Evolutionary conservation across 1,140 invertebrate genomes (phyloP), one percentile per base, ranked within the genome.

Genomic region (Drosophila erecta): DNA sequence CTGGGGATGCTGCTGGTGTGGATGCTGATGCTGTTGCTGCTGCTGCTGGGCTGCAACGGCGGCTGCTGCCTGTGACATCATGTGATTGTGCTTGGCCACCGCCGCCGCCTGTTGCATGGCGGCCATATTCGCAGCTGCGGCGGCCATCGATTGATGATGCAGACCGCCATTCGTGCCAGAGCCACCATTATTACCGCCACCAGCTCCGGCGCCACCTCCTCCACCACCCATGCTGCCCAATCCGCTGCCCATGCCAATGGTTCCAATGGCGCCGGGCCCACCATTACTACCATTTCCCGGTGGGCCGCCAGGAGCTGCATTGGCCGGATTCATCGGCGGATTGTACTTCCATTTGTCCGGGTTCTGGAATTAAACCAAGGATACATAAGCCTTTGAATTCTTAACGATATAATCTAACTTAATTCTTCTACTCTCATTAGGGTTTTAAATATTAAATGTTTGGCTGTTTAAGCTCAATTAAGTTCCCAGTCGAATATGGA

Each of bases 281-380:
- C 87, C 86, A 46, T 79, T 81, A 62, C 60, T 87, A 11, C 85
- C 85, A 46, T 76, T 81, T 10, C 90, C 81, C 4, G 87, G 85
- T 38, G 77, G 79, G 54, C 70, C 90, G 17, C 90, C 90, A 4
- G 90, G 90, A 38, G 90, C 90, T 4, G 89, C 90, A 41, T 91
- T 92, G 3, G 66, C 75, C 11, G 90, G 73, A 76, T 92, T 92
- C 89, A 92, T 92, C 10, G 91, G 90, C n/a, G 90, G 87, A 87
- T 94, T 93, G 83, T 94, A 95, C 83, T 95, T 95, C 95, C 94
- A 95, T 92, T 95, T 95, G 80, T 95, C 94, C 80, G 94, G 94
- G 91, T 94, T 95, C 94, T 95, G 75, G 0, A 78, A 76, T 47
- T 41, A 44, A n/a, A 38, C 35, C 24, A 38, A 69, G 8, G 20